Base-by-base conservation (phyloP, 1,140 invertebrate genomes). In the Drosophila ironensis region DNA sequence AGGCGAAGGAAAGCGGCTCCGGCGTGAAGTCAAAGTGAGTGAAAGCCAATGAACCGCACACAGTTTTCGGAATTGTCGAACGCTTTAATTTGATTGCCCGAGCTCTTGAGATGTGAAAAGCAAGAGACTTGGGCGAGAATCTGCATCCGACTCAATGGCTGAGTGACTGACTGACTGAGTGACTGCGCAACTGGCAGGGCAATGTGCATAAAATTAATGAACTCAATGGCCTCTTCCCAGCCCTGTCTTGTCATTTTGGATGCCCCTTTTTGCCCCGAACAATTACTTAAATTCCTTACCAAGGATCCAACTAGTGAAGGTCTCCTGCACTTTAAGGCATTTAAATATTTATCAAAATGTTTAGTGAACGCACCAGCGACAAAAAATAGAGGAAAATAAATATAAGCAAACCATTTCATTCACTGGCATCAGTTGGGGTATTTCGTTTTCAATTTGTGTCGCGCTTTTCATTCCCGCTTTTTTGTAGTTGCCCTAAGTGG, bases 401-500 rank as follows among this genome's bases (percentile, higher is more conserved):
- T 52, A 76, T 53, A 76, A 82, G 53, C 33, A 24, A 25, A 40
- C 54, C 48, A 64, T 73, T 74, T 44, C 25, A 54, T 35, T 70
- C 48, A 41, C 30, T 45, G 48, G 52, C 70, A 48, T 53, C 59
- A 64, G 60, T 63, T 68, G 54, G 54, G 54, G 38, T 27, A 76
- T 76, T 80, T 81, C 77, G 61, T 76, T 81, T 81, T 81, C 78
- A 82, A 77, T 82, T 81, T 81, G 60, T 72, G 61, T 82, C 48
- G 52, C 54, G 48, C 60, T 66, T 72, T 61, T 75, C 48, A 41
- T 53, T 67, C 37, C 51, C 46, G n/a, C 4, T 41, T 41, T 41
- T 48, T 30, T 61, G 40, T 68, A 52, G 74, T 33, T 61, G 37
- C 60, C 38, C 54, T 71, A 76, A 76, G 54, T 76, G 54, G 60